Base-by-base conservation (phyloP, 2,888 invertebrate species). In the Pecten maximus region DNA sequence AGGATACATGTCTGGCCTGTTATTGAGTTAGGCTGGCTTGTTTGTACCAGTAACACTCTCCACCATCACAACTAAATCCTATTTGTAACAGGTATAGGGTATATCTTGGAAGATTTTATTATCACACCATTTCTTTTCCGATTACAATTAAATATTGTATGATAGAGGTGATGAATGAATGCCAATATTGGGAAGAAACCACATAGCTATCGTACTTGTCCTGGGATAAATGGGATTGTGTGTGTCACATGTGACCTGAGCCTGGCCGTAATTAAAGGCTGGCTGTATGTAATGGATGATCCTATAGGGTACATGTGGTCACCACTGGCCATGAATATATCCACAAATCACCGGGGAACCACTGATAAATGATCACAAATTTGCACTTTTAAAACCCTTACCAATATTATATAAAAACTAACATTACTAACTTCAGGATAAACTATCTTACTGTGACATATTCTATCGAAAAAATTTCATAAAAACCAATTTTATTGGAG, bases 91-190 rank as follows among this genome's bases (percentile, higher is more conserved):
- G 74, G 74, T 74, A 74, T 8, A 28, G 74, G 35, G 74, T 35
- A 35, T 28, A 2, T 74, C 35, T 10, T 12, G 8, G 74, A 1
- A 74, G 74, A 74, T 74, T 74, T 74, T 74, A 35, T 74, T 74
- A 74, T 74, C 74, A 60, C 60, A 23, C n/a, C n/a, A 74, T 74
- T 28, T 35, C 74, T 74, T 74, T 74, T 15, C 74, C 74, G 74
- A 74, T 74, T 74, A 74, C 35, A 74, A 74, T 74, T 74, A 74
- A 74, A 74, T 74, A 74, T 74, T 74, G 74, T 74, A 74, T 74
- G 74, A 74, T 74, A 23, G 74, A 35, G 35, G 74, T 74, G 74
- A 74, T 74, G 74, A 35, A 74, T 74, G 74, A 74, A 74, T 15
- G 35, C 35, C 35, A 35, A 74, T 74, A 74, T 74, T 28, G 28